These are phyloP conservation scores for Theonella swinhoei DNA, from an alignment of 37 sponge, comb jelly and placozoan species.

Conservation along the genomic window DNA sequence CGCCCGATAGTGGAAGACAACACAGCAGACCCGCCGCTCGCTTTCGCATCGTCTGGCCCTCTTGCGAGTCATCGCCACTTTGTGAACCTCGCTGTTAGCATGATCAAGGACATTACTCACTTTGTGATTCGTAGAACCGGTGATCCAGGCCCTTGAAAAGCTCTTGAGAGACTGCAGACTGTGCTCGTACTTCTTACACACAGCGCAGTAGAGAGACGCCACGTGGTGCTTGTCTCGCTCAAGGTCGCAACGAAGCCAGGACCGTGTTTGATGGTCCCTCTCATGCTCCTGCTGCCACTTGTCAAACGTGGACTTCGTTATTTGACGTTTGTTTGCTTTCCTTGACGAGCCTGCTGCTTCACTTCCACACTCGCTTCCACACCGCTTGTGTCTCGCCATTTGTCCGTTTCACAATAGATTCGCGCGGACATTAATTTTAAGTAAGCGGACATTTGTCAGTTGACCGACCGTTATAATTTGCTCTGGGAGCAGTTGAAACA, in stretches of 20 bases:
- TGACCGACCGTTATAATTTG: slow-evolving; percentile 27
- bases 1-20: slow-evolving; percentile 33
- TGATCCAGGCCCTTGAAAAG: slow-evolving; percentile 61
- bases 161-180: slow-evolving; percentile 32
- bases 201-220: slow-evolving; percentile 37
- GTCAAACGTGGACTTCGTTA: not conserved
- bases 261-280: slow-evolving; percentile 20
- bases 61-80: slow-evolving; percentile 22
- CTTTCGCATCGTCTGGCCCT: slow-evolving; percentile 35
- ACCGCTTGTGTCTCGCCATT: slow-evolving; percentile 5
- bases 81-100: slow-evolving; percentile 15
- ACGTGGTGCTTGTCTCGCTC: slow-evolving; percentile 21
- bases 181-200: slow-evolving; percentile 37
- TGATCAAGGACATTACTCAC: slow-evolving; percentile 67
- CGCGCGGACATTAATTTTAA: not conserved
- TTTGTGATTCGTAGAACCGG: slow-evolving; percentile 65
- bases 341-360: not conserved
- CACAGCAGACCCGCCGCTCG: slow-evolving; percentile 1
- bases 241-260: slow-evolving; percentile 54
- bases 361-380: not conserved
- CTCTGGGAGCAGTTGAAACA: too few species aligned
- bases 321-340: not conserved
- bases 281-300: slow-evolving; percentile 53
- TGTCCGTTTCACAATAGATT: not conserved
- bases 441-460: not conserved